phyloP scores from a whole-genome alignment of 2,797 vertebrate species.

The Arctocebus calabarensis region DNA sequence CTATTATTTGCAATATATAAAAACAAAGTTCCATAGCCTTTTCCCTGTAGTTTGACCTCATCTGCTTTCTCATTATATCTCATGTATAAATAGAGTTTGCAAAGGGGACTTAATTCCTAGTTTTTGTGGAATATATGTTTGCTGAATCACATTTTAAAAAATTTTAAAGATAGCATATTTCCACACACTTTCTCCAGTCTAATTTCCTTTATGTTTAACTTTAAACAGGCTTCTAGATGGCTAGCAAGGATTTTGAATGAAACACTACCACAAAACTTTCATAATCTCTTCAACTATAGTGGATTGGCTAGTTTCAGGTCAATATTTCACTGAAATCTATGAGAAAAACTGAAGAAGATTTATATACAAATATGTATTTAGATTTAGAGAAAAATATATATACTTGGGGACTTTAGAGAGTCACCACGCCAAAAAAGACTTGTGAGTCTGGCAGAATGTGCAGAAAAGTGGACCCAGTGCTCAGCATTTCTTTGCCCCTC shows the following conservation, averaged over 20 bases:
- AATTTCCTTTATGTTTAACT: not conserved
- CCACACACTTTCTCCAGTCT: not conserved
- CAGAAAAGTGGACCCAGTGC: not conserved
- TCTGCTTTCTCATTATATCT: not conserved
- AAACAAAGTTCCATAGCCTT: not conserved
- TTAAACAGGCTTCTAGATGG: not conserved
- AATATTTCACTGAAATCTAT: not conserved
- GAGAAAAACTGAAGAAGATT: not conserved
- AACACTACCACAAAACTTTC: not conserved
- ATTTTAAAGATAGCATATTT: not conserved
- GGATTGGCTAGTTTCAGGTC: not conserved
- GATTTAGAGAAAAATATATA: not conserved
- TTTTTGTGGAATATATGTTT: not conserved
- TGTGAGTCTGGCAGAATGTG: not conserved
- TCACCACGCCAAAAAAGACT: not conserved
- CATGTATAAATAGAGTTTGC: not conserved
- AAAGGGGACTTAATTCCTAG: not conserved
- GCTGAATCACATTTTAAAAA: not conserved
- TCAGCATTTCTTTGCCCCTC: not conserved
- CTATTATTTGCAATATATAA: not conserved
- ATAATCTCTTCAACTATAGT: not conserved
- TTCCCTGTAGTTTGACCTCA: not conserved
- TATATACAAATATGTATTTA: too few relatives aligned
- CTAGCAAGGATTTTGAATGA: not conserved
- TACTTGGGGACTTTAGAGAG: not conserved